A percentile compares a stretch with the other conserved stretches of the same genome.
Evolutionary conservation across 2,888 invertebrate species (phyloP).

Genomic region (Eupithecia abbreviata): DNA sequence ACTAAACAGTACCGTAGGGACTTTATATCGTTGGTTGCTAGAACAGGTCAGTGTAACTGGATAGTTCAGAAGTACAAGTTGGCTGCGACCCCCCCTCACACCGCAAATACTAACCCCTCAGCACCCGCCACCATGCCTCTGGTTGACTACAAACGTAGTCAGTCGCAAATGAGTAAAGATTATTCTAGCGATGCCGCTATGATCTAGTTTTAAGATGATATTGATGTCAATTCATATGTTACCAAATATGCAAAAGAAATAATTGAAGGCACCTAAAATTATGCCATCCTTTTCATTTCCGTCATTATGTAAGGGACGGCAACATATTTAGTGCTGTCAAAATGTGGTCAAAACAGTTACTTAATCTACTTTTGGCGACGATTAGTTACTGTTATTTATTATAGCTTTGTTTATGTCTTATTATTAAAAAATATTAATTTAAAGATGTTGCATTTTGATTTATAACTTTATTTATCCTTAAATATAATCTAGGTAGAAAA

Average conservation of each 20-base stretch:
- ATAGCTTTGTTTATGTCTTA: conserved; percentile 34
- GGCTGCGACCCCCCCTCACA: conserved; percentile 73
- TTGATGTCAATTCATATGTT: not conserved
- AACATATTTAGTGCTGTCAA: too few relatives aligned
- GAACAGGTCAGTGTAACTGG: conserved; percentile 82
- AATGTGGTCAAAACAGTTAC: too few relatives aligned
- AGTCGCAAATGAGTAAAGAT: conserved; percentile 66
- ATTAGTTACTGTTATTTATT: conserved; percentile 66
- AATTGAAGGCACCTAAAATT: too few relatives aligned
- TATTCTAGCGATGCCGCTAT: conserved; percentile 54
- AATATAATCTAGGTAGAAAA: not conserved
- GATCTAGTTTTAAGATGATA: conserved; percentile 63
- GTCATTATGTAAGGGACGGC: too few relatives aligned
- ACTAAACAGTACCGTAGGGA: conserved; percentile 94
- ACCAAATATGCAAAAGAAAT: too few relatives aligned
- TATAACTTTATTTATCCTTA: not conserved
- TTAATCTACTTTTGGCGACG: not conserved
- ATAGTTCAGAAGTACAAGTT: conserved; percentile 71
- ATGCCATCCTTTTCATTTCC: too few relatives aligned
- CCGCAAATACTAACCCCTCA: conserved; percentile 74
- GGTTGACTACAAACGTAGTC: conserved; percentile 68
- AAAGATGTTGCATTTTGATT: not conserved
- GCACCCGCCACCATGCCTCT: conserved; percentile 66
- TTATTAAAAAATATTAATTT: conserved; percentile 9
- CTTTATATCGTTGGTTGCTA: conserved; percentile 86